Percentiles rank a stretch among this genome's conserved stretches.
phyloP scores from a whole-genome alignment of 2,797 vertebrate species.

The Onychomys arenicola region DNA sequence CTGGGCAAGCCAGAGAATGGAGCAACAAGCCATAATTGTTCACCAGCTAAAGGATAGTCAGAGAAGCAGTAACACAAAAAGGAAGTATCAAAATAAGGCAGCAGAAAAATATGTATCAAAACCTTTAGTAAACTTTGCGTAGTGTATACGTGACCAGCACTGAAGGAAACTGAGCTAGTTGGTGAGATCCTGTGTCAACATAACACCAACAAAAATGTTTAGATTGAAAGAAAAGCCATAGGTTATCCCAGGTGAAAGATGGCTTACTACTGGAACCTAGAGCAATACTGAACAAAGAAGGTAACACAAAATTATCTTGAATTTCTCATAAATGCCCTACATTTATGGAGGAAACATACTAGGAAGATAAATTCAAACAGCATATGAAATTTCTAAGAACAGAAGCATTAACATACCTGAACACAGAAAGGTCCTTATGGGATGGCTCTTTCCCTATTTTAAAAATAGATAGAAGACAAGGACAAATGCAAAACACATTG shows the following conservation, averaged over 20 bases:
- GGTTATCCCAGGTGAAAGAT: background rate
- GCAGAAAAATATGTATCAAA: background rate
- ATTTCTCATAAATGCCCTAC: background rate
- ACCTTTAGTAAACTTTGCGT: background rate
- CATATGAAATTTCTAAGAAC: background rate
- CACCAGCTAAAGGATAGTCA: background rate
- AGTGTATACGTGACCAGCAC: background rate
- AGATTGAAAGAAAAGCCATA: background rate
- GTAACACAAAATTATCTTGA: background rate
- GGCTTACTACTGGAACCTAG: background rate
- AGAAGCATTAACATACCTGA: background rate
- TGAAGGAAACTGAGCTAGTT: background rate
- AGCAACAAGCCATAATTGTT: background rate
- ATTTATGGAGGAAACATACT: background rate
- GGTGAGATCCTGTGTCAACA: background rate
- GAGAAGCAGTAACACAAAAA: background rate
- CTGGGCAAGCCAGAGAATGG: background rate
- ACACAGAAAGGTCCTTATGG: background rate
- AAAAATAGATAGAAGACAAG: background rate
- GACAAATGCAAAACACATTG: background rate
- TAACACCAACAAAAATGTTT: background rate
- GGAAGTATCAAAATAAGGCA: background rate
- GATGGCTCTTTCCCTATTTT: background rate
- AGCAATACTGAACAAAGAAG: background rate
- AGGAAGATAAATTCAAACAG: background rate